Conservation (phyloP, 2,797 vertebrate genomes). For the Hippopotamyrus pictus region DNA sequence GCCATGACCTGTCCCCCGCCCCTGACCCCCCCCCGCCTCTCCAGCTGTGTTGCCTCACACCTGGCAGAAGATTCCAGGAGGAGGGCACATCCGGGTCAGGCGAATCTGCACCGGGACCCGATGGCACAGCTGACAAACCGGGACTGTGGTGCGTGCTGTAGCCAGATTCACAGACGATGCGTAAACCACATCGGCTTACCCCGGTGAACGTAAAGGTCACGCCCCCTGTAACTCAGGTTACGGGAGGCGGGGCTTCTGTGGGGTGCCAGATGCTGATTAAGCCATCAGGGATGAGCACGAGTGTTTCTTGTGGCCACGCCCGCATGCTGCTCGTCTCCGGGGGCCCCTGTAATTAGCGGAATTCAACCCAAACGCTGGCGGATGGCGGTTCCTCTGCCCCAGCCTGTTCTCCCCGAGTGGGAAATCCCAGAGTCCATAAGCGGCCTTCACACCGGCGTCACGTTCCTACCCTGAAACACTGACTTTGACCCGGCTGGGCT, state of each 20-base stretch:
- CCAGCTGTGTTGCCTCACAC: constrained; percentile 39
- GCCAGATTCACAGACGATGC: too few relatives aligned
- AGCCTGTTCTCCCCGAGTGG: constrained; percentile 51
- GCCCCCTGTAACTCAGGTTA: constrained; percentile 43
- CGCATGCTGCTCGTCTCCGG: constrained; percentile 40
- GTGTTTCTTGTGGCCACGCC: constrained; percentile 43
- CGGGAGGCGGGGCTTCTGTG: constrained; percentile 39
- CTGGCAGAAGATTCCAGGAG: constrained; percentile 29
- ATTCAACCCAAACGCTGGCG: constrained; percentile 49
- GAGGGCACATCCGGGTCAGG: neutral
- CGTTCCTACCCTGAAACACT: constrained; percentile 49
- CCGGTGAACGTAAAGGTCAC: constrained; percentile 48
- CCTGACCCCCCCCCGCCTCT: neutral
- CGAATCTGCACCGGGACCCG: too few relatives aligned
- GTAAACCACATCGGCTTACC: constrained; percentile 30
- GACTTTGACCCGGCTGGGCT: constrained; percentile 54
- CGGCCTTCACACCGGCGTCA: constrained; percentile 41
- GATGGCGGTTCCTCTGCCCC: constrained; percentile 46
- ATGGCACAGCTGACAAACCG: neutral
- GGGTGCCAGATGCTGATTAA: constrained; percentile 53
- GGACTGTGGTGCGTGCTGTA: neutral
- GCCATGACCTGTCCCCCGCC: constrained; percentile 20
- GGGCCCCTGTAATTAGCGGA: constrained; percentile 54
- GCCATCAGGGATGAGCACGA: constrained; percentile 29
- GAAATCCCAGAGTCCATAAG: constrained; percentile 57